Evolutionary conservation across 1,140 invertebrate genomes (phyloP), one percentile per base, ranked within the genome.

Genomic region (Charaxes varanes): DNA sequence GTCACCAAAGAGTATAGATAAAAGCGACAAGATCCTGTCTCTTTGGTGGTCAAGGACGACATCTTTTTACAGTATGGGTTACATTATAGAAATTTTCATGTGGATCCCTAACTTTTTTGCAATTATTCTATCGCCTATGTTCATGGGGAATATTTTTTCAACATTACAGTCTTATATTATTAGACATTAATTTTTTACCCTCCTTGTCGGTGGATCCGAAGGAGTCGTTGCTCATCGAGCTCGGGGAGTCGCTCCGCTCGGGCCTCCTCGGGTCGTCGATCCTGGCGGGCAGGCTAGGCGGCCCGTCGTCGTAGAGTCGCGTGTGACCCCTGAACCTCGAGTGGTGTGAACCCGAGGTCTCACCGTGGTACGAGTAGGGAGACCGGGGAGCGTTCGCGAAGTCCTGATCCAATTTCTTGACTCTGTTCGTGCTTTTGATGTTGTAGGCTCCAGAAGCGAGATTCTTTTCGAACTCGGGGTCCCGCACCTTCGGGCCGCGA

Each of bases 171-270:
- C n/a, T n/a, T n/a, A n/a, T n/a, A n/a, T n/a, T n/a, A n/a, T n/a
- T n/a, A n/a, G n/a, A n/a, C n/a, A n/a, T n/a, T 23, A 10, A n/a
- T n/a, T n/a, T n/a, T n/a, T n/a, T n/a, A n/a, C n/a, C 83, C 59
- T 90, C 89, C 46, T 90, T 89, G 45, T 93, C 91, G 7, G 90
- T 89, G 0, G 90, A 90, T 36, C 90, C 89, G 48, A 90, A 87
- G 0, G 89, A 91, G 48, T 88, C 90, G 59, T 89, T 89, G 76
- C 83, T 90, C 44, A 82, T 77, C 6, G 86, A 91, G 63, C 86
- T 89, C 11, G 89, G 80, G 0, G 88, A 91, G 38, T 86, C 87
- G 49, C 87, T 88, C 17, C 72, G 41, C 2, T 69, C 66, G 8
- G 60, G 53, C 6, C 62, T 47, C 3, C 62, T 21, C 1, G 48